Evolutionary conservation across 2,888 invertebrate species (phyloP), one percentile per base, ranked within the genome.

Genomic region (Tinea semifulvella): DNA sequence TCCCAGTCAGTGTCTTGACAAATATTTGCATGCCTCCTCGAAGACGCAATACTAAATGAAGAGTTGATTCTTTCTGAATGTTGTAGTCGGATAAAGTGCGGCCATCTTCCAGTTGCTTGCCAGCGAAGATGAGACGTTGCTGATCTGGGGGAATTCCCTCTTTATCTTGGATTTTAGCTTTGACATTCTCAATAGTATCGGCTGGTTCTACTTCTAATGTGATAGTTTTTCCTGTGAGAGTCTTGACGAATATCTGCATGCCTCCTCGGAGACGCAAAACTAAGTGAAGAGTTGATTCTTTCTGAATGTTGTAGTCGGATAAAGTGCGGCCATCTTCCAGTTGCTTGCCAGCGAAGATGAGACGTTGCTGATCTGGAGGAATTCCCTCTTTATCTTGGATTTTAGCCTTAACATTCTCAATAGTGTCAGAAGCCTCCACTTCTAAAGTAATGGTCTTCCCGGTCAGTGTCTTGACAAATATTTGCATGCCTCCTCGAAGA

Each of bases 401-500:
- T 11, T 52, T 52, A 2, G 52, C 52, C 2, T 52, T 52, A 0
- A 52, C 52, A 46, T 52, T 52, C 3, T 52, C 52, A 28, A 52
- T 52, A 1, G 52, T 49, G 14, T 52, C 52, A 8, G 70, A 67
- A 0, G 70, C 47, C 2, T 70, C 70, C 0, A 70, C 70, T 3
- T 71, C 70, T 0, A 71, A 45, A 0, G 70, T 70, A 5, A 71
- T 70, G 0, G 70, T 71, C 2, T 71, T 71, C 0, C 70, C 70
- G 2, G 70, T 70, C 0, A 70, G 43, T 0, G 70, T 70, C 10
- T 70, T 70, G 0, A 74, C 73, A 18, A 73, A 73, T 1, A 73
- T 73, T 44, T 73, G 73, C 73, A 73, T 73, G 14, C 73, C 73
- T 27, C 64, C 70, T 7, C 70, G 57, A 0, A 70, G 66, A 55